Base-by-base conservation (phyloP, 1,140 invertebrate genomes). In the Caenorhabditis inopinata region DNA sequence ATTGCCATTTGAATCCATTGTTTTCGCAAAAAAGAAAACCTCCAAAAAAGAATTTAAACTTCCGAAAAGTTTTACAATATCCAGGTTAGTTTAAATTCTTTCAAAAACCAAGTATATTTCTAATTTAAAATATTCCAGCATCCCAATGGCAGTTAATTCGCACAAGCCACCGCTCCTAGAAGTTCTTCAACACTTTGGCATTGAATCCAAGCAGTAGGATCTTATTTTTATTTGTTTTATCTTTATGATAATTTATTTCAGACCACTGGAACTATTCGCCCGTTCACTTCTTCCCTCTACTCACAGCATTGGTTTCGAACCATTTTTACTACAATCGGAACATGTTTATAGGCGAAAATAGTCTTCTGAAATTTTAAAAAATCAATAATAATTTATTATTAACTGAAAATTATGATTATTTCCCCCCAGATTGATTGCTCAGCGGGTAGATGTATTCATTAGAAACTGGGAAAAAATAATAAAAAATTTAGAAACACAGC, bases 141-240 rank as follows among this genome's bases (percentile, higher is more conserved):
- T 96, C n/a, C 95, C 95, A 1, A 95, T 94, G 90, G 92, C 93
- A 32, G 90, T 96, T 62, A 94, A 96, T 90, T 96, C 95, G 11
- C 94, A 95, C 85, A 97, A 97, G 90, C 94, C 94, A 73, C 93
- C 93, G 6, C 85, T 95, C 38, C 84, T 89, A 84, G 90, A 91
- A 91, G 83, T 84, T 53, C 90, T 82, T 89, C 93, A 93, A 93
- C 87, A 85, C 94, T 45, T 85, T 94, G 53, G 89, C 89, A 85
- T 76, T 87, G 7, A 93, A 91, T 89, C 78, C 94, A 6, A n/a
- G 27, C 16, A 47, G 74, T 48, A 25, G 18, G 38, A 1, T 12
- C 23, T 11, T 2, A 9, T 7, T 14, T 2, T 0, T 21, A 14
- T 27, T 48, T 25, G 2, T 0, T 1, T 47, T 25, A 9, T 6